phyloP scores from a whole-genome alignment of 2,797 vertebrate species.

The Mus minutoides region DNA sequence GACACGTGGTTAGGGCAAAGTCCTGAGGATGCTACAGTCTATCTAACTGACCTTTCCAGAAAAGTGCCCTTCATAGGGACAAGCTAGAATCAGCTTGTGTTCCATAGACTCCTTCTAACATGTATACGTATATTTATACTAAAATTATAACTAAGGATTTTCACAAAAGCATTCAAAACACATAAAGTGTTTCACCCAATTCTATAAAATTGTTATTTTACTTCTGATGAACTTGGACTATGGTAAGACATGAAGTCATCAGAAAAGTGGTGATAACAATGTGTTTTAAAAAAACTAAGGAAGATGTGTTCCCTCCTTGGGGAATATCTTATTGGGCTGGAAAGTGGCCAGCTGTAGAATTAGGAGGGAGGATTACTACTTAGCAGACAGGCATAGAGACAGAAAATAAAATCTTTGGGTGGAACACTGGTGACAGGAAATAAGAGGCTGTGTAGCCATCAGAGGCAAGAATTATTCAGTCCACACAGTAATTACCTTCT shows the following conservation, averaged over 20 bases:
- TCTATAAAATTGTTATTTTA: constrained; percentile 34
- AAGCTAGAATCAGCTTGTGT: neutral
- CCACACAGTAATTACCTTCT: constrained; percentile 49
- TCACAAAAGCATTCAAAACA: constrained; percentile 1
- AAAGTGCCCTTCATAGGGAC: neutral
- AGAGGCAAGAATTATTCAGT: constrained; percentile 55
- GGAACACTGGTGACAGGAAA: constrained; percentile 57
- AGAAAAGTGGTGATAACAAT: constrained; percentile 32
- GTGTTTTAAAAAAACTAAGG: neutral
- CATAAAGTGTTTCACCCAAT: neutral
- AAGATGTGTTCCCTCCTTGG: neutral
- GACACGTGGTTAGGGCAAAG: neutral
- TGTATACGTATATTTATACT: neutral
- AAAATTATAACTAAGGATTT: neutral
- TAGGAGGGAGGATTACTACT: constrained; percentile 49
- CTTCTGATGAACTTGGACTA: neutral
- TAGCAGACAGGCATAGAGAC: constrained; percentile 53
- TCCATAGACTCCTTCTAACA: neutral
- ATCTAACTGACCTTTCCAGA: neutral
- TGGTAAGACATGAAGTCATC: neutral
- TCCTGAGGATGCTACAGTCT: neutral
- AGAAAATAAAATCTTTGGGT: constrained; percentile 53
- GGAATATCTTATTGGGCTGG: neutral
- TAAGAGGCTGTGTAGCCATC: neutral
- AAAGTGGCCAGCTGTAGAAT: constrained; percentile 22